Evolutionary conservation across 1,140 invertebrate genomes (phyloP).

Genomic region (Nasonia giraulti): DNA sequence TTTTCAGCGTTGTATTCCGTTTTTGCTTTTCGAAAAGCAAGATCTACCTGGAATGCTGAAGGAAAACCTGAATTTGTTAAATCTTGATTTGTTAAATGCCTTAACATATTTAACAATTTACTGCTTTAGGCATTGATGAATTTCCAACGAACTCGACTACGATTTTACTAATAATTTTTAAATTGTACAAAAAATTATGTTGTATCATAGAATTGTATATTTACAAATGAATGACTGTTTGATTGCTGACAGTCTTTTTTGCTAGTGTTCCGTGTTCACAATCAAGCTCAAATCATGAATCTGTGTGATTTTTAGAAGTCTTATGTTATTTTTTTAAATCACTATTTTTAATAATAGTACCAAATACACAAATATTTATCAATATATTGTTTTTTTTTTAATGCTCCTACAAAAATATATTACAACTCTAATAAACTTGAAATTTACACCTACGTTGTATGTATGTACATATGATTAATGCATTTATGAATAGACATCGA

Average conservation of each 20-base stretch:
- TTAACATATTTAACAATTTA: neutral
- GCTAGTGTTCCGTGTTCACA: neutral
- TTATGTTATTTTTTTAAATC: neutral
- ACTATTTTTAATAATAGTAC: neutral
- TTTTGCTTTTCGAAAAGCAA: conserved; percentile 89
- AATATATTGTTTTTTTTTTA: neutral
- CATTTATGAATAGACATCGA: too few relatives aligned
- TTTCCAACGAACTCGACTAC: neutral
- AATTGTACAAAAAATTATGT: neutral
- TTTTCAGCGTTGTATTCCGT: conserved; percentile 88
- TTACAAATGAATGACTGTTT: neutral
- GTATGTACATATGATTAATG: too few relatives aligned
- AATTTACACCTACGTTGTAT: too few relatives aligned
- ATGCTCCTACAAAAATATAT: neutral
- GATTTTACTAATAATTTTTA: neutral
- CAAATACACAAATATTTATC: neutral
- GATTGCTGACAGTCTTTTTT: neutral
- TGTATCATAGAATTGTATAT: conserved; percentile 5
- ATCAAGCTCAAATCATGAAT: neutral
- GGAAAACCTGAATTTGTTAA: conserved; percentile 77
- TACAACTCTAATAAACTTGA: too few relatives aligned
- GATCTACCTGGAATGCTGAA: conserved; percentile 78
- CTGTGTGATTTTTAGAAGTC: neutral
- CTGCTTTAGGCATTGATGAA: too few relatives aligned
- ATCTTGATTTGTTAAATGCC: conserved; percentile 39